These are phyloP conservation scores for Rhagologus leucostigma DNA, from an alignment of 2,113 vertebrate genomes.

Conservation along the genomic window DNA sequence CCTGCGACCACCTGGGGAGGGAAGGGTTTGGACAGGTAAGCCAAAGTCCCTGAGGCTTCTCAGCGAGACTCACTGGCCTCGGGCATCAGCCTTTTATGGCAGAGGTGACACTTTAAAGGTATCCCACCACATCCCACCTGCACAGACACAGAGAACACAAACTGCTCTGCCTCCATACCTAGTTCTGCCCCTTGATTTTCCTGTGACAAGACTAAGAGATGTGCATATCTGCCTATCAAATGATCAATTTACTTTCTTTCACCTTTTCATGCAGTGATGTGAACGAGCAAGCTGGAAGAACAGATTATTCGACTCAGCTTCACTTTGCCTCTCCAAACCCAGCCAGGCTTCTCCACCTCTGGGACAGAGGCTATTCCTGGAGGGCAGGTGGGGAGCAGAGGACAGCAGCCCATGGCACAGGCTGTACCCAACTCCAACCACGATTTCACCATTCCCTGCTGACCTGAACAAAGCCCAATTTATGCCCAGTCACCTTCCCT, in stretches of 20 bases:
- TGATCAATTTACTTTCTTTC: background rate
- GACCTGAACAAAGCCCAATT: background rate
- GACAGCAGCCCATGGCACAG: background rate
- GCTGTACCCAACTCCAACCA: background rate
- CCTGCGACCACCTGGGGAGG: background rate
- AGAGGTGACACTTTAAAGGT: background rate
- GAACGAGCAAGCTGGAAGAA: background rate
- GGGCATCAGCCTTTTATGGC: fast-evolving
- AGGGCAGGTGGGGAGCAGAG: background rate
- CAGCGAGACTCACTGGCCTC: fast-evolving
- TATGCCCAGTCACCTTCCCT: background rate
- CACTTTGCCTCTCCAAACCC: background rate
- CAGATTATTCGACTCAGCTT: fast-evolving
- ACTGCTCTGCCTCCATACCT: background rate
- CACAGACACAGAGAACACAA: background rate
- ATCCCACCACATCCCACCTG: background rate
- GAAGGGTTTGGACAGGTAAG: background rate
- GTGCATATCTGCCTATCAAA: background rate
- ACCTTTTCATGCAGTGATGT: background rate
- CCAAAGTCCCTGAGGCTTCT: background rate
- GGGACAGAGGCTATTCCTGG: background rate
- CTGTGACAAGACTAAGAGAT: no score
- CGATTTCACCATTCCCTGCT: background rate
- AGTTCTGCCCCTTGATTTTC: background rate
- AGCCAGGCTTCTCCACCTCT: background rate